Evolutionary conservation across 2,113 vertebrate genomes (phyloP), one percentile per base, ranked within the genome.

Genomic region (Solea senegalensis): DNA sequence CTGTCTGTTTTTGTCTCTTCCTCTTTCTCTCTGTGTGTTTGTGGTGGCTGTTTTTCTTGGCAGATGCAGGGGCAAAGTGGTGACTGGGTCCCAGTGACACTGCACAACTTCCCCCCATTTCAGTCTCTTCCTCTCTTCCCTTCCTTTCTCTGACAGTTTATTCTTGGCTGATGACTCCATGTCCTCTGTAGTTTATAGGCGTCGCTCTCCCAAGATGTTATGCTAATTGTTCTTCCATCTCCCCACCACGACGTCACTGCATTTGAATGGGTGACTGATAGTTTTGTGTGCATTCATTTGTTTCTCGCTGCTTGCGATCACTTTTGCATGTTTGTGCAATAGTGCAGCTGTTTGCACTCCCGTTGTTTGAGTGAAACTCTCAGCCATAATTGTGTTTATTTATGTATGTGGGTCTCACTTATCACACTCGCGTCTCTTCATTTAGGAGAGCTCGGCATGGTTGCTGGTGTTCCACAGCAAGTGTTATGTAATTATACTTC

Each of bases 401-500:
- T 34, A 68, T 44, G 50, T 48, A 11, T 40, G 48, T 9, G 1
- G 16, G 62, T 68, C 74, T 69, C 45, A 53, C 61, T 64, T 72
- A 76, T 76, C 71, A 56, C 7, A 34, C 16, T 12, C 54, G 65
- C 44, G 51, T 80, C 70, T 65, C 59, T 45, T 57, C 73, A 67
- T 77, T 77, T 83, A 53, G 64, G 43, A 74, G 74, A 78, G 56
- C 41, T 58, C 80, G 76, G 75, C 74, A 55, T 13, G 13, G 27
- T 60, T 71, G 48, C 44, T 45, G 41, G 53, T 66, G 81, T 76
- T 84, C 75, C 68, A 76, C 39, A 40, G 68, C 73, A 75, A 61
- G 62, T 76, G 83, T 91, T 92, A 90, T 84, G 90, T 85, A 89
- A 92, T 90, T 86, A 82, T 63, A 64, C 68, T 86, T 87, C 59